A percentile compares a stretch with the other conserved stretches of the same genome.
These are phyloP conservation scores for Macrotrachela quadricornifera DNA, from an alignment of 1,140 invertebrate species.

Conservation along the genomic window DNA sequence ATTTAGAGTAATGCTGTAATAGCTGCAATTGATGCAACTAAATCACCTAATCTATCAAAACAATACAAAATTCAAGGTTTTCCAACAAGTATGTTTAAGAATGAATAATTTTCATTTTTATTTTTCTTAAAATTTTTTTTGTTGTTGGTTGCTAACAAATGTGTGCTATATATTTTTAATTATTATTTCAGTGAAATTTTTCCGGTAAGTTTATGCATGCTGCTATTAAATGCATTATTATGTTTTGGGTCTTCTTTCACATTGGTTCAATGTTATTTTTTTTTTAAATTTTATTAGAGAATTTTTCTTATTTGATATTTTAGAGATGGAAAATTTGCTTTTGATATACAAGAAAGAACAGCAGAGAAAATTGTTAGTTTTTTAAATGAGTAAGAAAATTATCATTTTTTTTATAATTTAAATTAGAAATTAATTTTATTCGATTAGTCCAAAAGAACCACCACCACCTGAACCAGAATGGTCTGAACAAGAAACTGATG, in stretches of 20 bases:
- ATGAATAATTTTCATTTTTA: too few species aligned
- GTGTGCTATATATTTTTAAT: slow-evolving; percentile 6
- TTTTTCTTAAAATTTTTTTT: too few species aligned
- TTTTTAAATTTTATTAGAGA: too few species aligned
- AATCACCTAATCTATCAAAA: slow-evolving; percentile 42
- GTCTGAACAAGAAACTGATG: slow-evolving; percentile 45
- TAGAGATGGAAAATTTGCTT: slow-evolving; percentile 45
- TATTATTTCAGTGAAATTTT: slow-evolving; percentile 17
- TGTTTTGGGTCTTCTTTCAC: too few species aligned
- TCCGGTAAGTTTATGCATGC: slow-evolving; percentile 15
- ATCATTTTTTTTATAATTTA: background rate
- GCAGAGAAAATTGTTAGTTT: slow-evolving; percentile 53
- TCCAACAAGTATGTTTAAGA: slow-evolving; percentile 37
- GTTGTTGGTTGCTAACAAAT: too few species aligned
- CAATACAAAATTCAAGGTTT: slow-evolving; percentile 54
- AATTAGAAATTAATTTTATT: slow-evolving; percentile 11
- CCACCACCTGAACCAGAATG: slow-evolving; percentile 52
- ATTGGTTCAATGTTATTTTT: too few species aligned
- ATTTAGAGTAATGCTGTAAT: slow-evolving; percentile 19
- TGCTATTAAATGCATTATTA: background rate
- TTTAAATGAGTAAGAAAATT: slow-evolving; percentile 42
- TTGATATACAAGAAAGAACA: slow-evolving; percentile 49
- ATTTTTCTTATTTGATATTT: background rate
- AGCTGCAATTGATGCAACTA: slow-evolving; percentile 60
- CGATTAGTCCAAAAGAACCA: slow-evolving; percentile 41